Evolutionary conservation across 2,888 invertebrate genomes (phyloP), one percentile per base, ranked within the genome.

Genomic region (Osmoderma eremita): DNA sequence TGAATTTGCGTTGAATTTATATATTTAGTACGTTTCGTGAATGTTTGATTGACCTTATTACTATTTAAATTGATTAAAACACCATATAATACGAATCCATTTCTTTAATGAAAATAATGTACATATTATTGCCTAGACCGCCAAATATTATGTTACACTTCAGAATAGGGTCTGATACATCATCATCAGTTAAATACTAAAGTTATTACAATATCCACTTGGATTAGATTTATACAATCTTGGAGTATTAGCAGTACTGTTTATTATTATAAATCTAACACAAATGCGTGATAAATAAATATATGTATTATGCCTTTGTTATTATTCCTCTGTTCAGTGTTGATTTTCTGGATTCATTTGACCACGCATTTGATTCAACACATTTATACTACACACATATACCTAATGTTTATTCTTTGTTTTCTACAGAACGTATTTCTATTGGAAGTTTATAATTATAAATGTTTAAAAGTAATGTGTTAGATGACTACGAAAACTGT

Each of bases 51-150:
- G n/a, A n/a, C n/a, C n/a, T n/a, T n/a, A n/a, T n/a, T n/a, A n/a
- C n/a, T n/a, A n/a, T n/a, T n/a, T n/a, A 24, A 5, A 39, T 12
- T 45, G 24, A 45, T 63, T 63, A 67, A 68, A 68, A 68, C 51
- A 20, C 36, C 36, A 51, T 58, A 38, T 51, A 73, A 72, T 81
- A 83, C 76, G 82, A 82, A 82, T 82, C 77, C 75, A 80, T 82
- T 82, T 83, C 81, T 83, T 83, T 83, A 83, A 83, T 83, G 83
- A 83, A 83, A 83, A 83, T 83, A 83, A 83, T 83, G 82, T 83
- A 83, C 83, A 83, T 79, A 79, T 79, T 83, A 83, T 83, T 83
- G 83, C 83, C 83, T 83, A 83, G 82, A 82, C 82, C 83, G 80
- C 81, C 79, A 80, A 78, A 77, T 80, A 73, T 78, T 80, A 81